Percentiles rank a stretch among this genome's conserved stretches.
These are phyloP conservation scores for Netta rufina DNA, from an alignment of 2,797 vertebrate genomes.

Conservation along the genomic window DNA sequence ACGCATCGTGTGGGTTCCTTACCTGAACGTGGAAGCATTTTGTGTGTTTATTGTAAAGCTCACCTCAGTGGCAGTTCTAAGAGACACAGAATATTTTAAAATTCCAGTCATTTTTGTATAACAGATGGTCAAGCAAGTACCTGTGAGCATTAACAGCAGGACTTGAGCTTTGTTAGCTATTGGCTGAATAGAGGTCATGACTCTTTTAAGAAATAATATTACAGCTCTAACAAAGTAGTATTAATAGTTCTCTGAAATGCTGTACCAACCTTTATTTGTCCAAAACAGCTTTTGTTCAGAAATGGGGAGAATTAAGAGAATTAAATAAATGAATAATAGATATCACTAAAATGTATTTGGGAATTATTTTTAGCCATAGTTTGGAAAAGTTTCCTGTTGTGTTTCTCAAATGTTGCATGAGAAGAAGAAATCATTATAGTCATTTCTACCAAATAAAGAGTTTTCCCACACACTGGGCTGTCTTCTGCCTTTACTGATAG, in stretches of 20 bases:
- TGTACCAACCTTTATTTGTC: background rate
- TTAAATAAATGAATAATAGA: background rate
- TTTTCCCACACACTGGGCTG: background rate
- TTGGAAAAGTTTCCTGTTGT: background rate
- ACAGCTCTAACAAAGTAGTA: background rate
- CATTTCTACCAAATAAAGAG: background rate
- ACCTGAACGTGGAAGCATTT: background rate
- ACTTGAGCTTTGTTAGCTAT: slow-evolving; percentile 10
- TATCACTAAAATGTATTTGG: background rate
- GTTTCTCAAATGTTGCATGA: background rate
- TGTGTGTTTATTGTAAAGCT: background rate
- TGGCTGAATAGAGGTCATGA: slow-evolving; percentile 48
- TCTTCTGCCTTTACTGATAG: background rate
- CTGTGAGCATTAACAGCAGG: slow-evolving; percentile 44
- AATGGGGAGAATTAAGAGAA: background rate
- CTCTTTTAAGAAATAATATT: background rate
- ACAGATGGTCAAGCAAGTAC: slow-evolving; percentile 59
- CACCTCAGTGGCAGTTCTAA: background rate
- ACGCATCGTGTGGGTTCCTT: background rate
- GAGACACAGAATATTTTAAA: background rate
- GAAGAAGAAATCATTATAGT: background rate
- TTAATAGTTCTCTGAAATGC: background rate
- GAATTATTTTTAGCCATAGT: background rate
- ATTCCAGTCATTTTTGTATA: background rate
- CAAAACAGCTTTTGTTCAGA: background rate